A percentile compares a stretch with the other conserved stretches of the same genome.
phyloP scores from a whole-genome alignment of 2,797 vertebrate genomes.

The Rhinella marina region DNA sequence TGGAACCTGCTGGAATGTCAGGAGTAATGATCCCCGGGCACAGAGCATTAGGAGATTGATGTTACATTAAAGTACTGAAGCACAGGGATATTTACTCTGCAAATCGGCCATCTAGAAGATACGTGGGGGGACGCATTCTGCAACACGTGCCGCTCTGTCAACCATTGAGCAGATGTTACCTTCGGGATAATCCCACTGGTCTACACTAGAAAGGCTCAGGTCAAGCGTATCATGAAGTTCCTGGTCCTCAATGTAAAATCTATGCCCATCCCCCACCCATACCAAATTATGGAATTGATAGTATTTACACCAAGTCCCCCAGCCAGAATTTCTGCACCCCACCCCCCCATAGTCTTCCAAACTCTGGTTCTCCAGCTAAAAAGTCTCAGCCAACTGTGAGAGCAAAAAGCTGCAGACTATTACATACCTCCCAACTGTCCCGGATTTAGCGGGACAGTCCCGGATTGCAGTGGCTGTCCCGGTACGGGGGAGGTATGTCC shows the following conservation, averaged over 20 bases:
- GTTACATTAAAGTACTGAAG: slow-evolving; percentile 15
- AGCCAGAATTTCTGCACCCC: background rate
- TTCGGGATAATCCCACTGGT: too few species aligned
- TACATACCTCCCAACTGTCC: too few species aligned
- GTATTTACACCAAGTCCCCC: background rate
- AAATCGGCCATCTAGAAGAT: background rate
- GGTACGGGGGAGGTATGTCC: too few species aligned
- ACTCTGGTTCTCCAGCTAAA: too few species aligned
- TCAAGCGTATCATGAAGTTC: background rate
- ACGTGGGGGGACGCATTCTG: background rate
- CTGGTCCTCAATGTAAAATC: background rate
- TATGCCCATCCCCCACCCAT: background rate
- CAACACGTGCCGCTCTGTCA: background rate
- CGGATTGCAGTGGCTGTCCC: too few species aligned
- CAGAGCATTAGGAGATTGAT: background rate
- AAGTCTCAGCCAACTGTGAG: too few species aligned
- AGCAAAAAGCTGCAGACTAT: too few species aligned
- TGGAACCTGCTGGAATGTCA: slow-evolving; percentile 10
- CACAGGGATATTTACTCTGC: slow-evolving; percentile 12
- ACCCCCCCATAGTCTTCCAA: too few species aligned
- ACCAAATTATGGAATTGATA: background rate
- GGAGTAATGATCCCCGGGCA: slow-evolving; percentile 17
- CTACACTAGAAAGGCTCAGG: background rate
- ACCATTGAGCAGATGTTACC: background rate
- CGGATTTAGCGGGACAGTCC: too few species aligned